Base-by-base conservation (phyloP, 2,888 invertebrate species). In the Scaptomyza flava region DNA sequence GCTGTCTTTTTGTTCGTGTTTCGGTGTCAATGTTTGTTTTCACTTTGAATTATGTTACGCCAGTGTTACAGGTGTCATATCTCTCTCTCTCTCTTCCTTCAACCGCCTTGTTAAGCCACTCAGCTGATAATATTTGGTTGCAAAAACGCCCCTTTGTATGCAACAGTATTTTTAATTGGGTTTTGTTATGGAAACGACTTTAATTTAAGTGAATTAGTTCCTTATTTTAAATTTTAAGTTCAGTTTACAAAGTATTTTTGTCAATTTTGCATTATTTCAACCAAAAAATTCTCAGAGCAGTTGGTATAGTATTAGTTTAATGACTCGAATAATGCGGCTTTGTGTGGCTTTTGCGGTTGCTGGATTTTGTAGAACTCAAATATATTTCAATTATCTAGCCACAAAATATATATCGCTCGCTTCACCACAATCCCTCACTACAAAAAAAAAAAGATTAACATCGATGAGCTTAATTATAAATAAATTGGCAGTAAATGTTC, bases 11-110 rank as follows among this genome's bases (percentile, higher is more conserved):
- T 11, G 23, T 30, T 23, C 42, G 23, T 36, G 14, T 43, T 61
- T 36, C 36, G 57, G 64, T 59, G 84, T 78, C 73, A 85, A 82
- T 85, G 83, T 84, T 84, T 84, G 74, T 82, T 87, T 85, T 82
- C 77, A 77, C 72, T 71, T 85, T 79, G 79, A 81, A 79, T 81
- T 87, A 83, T 79, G 79, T 81, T 83, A 78, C 81, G 50, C 17
- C 34, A 48, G 51, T 50, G 52, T 64, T 56, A 33, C 36, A 64
- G 50, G 41, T 48, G 33, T 48, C 6, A 30, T 33, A 17, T 23
- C n/a, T 3, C 14, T 9, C 7, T 17, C 17, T 17, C 17, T 17
- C n/a, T n/a, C 7, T 6, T 3, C n/a, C 14, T n/a, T 14, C 17
- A 11, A 3, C 23, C 33, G 7, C 6, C n/a, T 31, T 3, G 0